Evolutionary conservation across 1,140 invertebrate species (phyloP).

Genomic region (Procambarus clarkii): DNA sequence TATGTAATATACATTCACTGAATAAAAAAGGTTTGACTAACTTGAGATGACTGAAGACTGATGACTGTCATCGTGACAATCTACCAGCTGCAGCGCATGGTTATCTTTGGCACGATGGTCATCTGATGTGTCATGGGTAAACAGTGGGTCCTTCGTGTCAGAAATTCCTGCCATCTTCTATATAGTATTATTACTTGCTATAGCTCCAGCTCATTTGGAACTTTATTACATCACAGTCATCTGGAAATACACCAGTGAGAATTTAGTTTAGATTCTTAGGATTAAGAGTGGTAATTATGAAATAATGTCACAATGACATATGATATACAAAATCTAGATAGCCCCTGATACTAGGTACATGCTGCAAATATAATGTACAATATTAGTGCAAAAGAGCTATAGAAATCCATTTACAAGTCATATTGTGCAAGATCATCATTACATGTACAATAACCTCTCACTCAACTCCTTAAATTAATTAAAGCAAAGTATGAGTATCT

Average conservation of each 20-base stretch:
- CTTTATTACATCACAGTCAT: not conserved
- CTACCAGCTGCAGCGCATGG: not conserved
- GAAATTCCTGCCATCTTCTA: conserved; percentile 13
- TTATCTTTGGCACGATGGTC: not conserved
- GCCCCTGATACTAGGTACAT: no score
- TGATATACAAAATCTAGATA: no score
- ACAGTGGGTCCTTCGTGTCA: conserved; percentile 7
- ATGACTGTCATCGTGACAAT: not conserved
- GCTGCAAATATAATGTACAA: no score
- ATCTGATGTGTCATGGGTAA: not conserved
- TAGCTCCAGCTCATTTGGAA: not conserved
- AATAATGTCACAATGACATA: no score
- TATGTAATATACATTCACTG: not conserved
- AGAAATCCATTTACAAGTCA: no score
- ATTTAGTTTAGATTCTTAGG: no score
- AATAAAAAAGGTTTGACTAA: not conserved
- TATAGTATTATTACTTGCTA: not conserved
- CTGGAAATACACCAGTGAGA: not conserved
- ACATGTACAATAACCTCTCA: no score
- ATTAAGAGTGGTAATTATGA: no score
- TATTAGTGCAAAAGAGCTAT: no score
- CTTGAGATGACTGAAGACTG: not conserved
- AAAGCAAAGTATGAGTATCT: no score
- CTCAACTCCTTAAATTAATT: no score
- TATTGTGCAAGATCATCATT: no score